A percentile compares a stretch with the other conserved stretches of the same genome.
Evolutionary conservation across 2,797 vertebrate genomes (phyloP).

Genomic region (Neostethus bicornis): DNA sequence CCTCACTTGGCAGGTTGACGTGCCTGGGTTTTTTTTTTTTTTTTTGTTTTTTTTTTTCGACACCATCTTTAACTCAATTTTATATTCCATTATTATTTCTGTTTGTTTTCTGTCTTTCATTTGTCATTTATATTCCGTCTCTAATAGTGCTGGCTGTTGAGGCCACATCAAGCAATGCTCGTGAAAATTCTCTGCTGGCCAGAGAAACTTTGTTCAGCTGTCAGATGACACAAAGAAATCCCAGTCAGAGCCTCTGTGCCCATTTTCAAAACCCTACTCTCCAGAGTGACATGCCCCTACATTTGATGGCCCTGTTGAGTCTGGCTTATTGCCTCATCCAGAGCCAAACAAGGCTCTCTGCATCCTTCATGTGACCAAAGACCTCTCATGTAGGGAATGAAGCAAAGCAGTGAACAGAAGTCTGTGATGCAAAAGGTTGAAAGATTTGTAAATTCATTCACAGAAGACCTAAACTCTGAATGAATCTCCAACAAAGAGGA

Average conservation of each 20-base stretch:
- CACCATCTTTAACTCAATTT: constrained; percentile 38
- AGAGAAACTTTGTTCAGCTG: constrained; percentile 66
- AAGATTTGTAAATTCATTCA: constrained; percentile 52
- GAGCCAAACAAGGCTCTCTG: constrained; percentile 49
- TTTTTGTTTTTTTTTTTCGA: constrained; percentile 32
- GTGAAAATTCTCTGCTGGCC: constrained; percentile 47
- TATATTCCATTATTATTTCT: constrained; percentile 20
- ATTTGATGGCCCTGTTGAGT: constrained; percentile 52
- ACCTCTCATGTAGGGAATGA: constrained; percentile 52
- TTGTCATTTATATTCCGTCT: constrained; percentile 33
- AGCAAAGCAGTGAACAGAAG: constrained; percentile 29
- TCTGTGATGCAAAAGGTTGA: constrained; percentile 71
- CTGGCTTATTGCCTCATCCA: constrained; percentile 66
- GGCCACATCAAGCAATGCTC: constrained; percentile 48
- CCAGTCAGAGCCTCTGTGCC: constrained; percentile 60
- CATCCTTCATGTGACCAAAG: constrained; percentile 59
- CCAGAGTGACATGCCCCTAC: constrained; percentile 39
- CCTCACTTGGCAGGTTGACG: constrained; percentile 10
- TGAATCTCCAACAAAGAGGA: no score
- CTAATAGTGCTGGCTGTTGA: constrained; percentile 49
- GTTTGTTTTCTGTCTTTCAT: constrained; percentile 23
- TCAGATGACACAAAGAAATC: constrained; percentile 64
- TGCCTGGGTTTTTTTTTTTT: constrained; percentile 27
- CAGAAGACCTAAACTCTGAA: constrained; percentile 30
- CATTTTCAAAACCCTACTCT: constrained; percentile 53